Evolutionary conservation across 2,888 invertebrate genomes (phyloP).

Genomic region (Hipparchia semele): DNA sequence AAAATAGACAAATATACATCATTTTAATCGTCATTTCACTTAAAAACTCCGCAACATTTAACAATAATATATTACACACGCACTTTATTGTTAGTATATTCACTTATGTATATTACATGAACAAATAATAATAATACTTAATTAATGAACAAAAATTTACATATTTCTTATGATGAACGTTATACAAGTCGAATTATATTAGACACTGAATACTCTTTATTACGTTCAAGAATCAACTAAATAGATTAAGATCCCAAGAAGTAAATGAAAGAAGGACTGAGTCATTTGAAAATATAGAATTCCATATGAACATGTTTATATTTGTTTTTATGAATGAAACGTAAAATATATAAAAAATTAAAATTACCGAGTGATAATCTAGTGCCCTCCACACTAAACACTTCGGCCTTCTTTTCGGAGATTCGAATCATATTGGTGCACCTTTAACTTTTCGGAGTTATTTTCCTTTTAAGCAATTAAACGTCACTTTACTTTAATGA

Average conservation of each 20-base stretch:
- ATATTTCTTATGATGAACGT: constrained; percentile 20
- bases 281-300: too few relatives aligned
- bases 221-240: background rate
- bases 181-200: constrained; percentile 3
- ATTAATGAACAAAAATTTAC: constrained; percentile 25
- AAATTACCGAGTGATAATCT: too few relatives aligned
- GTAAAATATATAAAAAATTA: too few relatives aligned
- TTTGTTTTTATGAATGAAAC: too few relatives aligned
- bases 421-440: too few relatives aligned
- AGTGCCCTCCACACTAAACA: too few relatives aligned
- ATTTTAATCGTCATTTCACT: constrained; percentile 72
- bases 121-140: constrained; percentile 29
- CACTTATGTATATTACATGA: constrained; percentile 29
- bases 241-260: background rate
- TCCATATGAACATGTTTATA: too few relatives aligned
- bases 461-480: too few relatives aligned
- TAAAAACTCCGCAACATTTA: constrained; percentile 80
- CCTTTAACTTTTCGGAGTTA: too few relatives aligned
- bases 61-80: constrained; percentile 73
- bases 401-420: too few relatives aligned
- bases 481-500: too few relatives aligned
- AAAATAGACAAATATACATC: constrained; percentile 82
- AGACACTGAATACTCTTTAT: background rate
- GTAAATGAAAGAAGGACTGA: background rate
- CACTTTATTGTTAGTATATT: constrained; percentile 39